Evolutionary conservation across 2,888 invertebrate species (phyloP).

Genomic region (Metopia argyrocephala): DNA sequence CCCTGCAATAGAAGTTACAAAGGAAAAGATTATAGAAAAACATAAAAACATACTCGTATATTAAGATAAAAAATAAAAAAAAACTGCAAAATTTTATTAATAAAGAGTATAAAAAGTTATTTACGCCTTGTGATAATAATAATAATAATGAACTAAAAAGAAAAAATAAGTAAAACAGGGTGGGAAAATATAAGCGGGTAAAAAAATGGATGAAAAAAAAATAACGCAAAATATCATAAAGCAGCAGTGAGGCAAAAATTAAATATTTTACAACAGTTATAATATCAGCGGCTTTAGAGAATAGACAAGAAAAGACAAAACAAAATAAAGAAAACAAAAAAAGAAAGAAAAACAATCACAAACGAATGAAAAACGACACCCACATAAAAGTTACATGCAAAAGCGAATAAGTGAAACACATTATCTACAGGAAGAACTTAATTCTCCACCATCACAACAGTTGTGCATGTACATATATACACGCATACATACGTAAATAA

Average conservation of each 20-base stretch:
- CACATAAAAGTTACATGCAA: no score
- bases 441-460: no score
- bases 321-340: no score
- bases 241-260: not conserved
- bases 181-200: not conserved
- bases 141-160: not conserved
- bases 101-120: conserved; percentile 39
- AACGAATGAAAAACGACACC: no score
- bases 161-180: not conserved
- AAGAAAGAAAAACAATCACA: no score
- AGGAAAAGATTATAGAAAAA: not conserved
- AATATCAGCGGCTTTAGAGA: no score
- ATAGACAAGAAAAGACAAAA: no score
- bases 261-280: not conserved
- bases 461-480: no score
- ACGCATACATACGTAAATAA: no score
- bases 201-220: conserved; percentile 8
- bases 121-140: conserved; percentile 25
- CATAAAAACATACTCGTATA: no score
- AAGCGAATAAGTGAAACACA: no score
- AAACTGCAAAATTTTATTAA: conserved; percentile 47
- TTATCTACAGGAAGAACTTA: no score
- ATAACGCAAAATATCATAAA: not conserved
- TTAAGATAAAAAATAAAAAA: not conserved
- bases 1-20: conserved; percentile 6